Percentiles rank a stretch among this genome's conserved stretches.
These are phyloP conservation scores for Suricata suricatta DNA, from an alignment of 2,113 vertebrate genomes.

Conservation along the genomic window DNA sequence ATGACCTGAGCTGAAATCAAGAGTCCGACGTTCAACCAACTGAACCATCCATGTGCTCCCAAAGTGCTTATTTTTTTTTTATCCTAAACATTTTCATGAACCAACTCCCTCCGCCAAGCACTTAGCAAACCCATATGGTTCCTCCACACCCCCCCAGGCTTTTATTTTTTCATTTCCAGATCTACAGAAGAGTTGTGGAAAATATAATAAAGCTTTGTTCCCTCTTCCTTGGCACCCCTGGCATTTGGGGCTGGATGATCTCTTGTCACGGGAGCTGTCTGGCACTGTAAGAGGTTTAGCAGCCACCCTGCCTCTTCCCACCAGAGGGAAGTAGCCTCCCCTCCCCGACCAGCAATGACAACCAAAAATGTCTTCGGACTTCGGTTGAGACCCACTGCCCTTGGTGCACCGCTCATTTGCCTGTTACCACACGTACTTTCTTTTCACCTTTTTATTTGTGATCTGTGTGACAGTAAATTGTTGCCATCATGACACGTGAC, in stretches of 20 bases:
- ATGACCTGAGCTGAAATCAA: too few relatives aligned
- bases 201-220: not conserved
- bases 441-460: not conserved
- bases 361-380: not conserved
- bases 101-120: too few relatives aligned
- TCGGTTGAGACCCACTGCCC: not conserved
- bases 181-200: not conserved
- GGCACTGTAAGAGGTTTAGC: not conserved
- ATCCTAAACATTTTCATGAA: not conserved
- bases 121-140: not conserved
- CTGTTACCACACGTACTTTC: not conserved
- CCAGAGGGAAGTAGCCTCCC: not conserved
- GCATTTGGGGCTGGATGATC: not conserved
- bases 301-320: not conserved
- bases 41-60: too few relatives aligned
- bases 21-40: too few relatives aligned
- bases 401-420: not conserved
- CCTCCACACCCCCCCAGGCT: not conserved
- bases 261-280: not conserved
- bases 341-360: not conserved
- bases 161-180: not conserved
- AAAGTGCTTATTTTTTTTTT: not conserved
- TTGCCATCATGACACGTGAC: not conserved
- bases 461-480: not conserved
- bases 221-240: not conserved